Evolutionary conservation across 2,797 vertebrate species (phyloP).

Genomic region (Heliangelus exortis): DNA sequence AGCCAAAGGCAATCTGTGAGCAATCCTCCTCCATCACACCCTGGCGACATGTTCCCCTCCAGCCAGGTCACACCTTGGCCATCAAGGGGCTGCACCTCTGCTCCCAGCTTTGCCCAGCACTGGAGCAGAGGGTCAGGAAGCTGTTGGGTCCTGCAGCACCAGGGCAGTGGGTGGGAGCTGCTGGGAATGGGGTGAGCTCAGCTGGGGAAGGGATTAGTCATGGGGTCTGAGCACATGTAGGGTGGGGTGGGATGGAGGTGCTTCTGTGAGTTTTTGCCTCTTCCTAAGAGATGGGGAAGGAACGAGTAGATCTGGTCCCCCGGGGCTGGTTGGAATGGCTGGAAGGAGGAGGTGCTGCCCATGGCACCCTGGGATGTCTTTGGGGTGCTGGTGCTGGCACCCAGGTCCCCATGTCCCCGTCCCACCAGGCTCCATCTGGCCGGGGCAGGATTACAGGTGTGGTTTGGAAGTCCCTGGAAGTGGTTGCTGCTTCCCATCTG

Average conservation of each 20-base stretch:
- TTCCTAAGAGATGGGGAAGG: not conserved
- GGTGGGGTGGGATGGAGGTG: not conserved
- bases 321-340: not conserved
- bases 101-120: not conserved
- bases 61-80: fast-evolving
- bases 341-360: not conserved
- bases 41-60: not conserved
- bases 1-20: not conserved
- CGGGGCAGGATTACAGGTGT: fast-evolving
- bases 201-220: not conserved
- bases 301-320: not conserved
- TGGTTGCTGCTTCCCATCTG: not conserved
- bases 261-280: not conserved
- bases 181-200: not conserved
- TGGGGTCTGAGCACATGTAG: not conserved
- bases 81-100: not conserved
- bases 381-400: not conserved
- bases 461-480: not conserved
- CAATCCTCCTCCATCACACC: not conserved
- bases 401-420: fast-evolving
- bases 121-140: not conserved
- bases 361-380: fast-evolving
- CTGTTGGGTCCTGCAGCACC: fast-evolving
- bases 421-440: not conserved
- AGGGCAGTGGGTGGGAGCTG: not conserved